Percentiles rank a stretch among this genome's conserved stretches.
These are phyloP conservation scores for Aeoliscus strigatus DNA, from an alignment of 2,797 vertebrate genomes.

Conservation along the genomic window DNA sequence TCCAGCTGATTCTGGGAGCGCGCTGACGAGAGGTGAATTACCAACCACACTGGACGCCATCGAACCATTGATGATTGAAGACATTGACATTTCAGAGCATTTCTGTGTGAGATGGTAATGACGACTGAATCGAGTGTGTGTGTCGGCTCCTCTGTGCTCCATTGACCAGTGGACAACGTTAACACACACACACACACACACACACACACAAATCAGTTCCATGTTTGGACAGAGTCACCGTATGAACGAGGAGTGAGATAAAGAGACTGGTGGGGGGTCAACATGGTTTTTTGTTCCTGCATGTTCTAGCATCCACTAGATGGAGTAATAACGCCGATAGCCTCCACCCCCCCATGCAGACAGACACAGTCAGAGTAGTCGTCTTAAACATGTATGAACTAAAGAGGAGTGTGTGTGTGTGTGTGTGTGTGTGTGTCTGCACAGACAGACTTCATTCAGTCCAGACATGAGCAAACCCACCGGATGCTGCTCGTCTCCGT, in stretches of 20 bases:
- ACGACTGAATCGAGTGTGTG: conserved; percentile 13
- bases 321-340: conserved; percentile 59
- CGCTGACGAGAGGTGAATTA: neutral
- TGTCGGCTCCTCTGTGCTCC: conserved; percentile 16
- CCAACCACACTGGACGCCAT: neutral
- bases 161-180: too few relatives aligned
- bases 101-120: conserved; percentile 5
- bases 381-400: conserved; percentile 23
- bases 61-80: neutral
- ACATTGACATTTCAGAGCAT: conserved; percentile 8
- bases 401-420: conserved; percentile 13
- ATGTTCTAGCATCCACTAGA: conserved; percentile 57
- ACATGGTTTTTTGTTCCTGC: neutral
- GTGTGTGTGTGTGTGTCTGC: neutral
- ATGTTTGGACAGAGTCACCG: conserved; percentile 31
- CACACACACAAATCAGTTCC: conserved; percentile 34
- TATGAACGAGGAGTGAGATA: conserved; percentile 24
- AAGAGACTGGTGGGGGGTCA: conserved; percentile 3
- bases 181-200: too few relatives aligned
- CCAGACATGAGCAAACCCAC: conserved; percentile 48
- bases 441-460: conserved; percentile 31
- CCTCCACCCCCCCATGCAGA: conserved; percentile 14
- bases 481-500: conserved; percentile 51
- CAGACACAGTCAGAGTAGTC: conserved; percentile 7
- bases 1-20: conserved; percentile 2